A percentile compares a stretch with the other conserved stretches of the same genome.
Evolutionary conservation across 2,113 vertebrate genomes (phyloP).

Genomic region (Loxodonta africana): DNA sequence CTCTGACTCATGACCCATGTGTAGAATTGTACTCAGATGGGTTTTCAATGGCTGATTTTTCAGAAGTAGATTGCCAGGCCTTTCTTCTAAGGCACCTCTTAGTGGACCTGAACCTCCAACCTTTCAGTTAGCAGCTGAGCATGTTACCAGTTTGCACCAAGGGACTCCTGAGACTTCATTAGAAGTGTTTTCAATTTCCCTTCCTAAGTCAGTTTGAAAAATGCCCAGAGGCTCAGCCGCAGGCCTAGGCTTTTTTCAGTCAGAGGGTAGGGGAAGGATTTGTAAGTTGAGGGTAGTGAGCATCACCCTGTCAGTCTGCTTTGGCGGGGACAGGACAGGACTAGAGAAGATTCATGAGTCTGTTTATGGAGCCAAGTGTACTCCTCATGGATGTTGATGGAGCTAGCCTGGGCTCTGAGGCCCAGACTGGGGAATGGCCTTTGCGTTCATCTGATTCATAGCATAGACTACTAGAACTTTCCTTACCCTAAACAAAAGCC

Average conservation of each 20-base stretch:
- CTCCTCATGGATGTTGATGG: not conserved
- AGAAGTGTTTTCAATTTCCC: not conserved
- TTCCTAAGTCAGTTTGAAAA: not conserved
- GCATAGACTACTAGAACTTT: not conserved
- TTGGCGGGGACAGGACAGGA: accelerated
- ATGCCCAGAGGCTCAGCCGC: not conserved
- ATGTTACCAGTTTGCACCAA: not conserved
- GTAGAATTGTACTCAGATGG: not conserved
- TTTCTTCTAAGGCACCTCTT: not conserved
- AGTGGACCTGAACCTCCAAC: not conserved
- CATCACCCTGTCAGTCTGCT: not conserved
- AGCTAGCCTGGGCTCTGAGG: not conserved
- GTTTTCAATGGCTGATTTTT: too few species aligned
- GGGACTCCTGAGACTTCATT: not conserved
- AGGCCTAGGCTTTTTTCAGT: not conserved
- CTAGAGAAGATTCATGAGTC: too few species aligned
- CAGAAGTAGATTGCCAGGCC: not conserved
- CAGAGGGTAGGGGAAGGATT: not conserved
- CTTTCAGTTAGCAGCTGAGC: not conserved
- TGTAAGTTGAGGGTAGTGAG: not conserved
- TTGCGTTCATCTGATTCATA: not conserved
- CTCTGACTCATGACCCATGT: not conserved
- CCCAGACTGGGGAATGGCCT: not conserved
- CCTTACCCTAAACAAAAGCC: not conserved
- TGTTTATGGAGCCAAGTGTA: not conserved